These are phyloP conservation scores for Pampusana beccarii DNA, from an alignment of 2,113 vertebrate species.

Conservation along the genomic window DNA sequence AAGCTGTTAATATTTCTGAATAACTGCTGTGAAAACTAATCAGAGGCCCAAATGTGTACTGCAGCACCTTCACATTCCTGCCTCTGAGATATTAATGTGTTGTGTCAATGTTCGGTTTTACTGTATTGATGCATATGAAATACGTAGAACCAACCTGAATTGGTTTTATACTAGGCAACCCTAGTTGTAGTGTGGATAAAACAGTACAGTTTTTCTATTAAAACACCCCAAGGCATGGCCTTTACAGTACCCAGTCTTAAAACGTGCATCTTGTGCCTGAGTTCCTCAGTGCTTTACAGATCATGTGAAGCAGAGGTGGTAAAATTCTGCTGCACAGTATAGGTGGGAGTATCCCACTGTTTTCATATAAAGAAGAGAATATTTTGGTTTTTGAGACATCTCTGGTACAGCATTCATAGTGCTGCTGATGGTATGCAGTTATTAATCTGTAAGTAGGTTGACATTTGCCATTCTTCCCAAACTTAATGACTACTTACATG, in stretches of 20 bases:
- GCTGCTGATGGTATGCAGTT: background rate
- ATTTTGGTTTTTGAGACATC: background rate
- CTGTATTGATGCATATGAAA: background rate
- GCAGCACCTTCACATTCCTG: background rate
- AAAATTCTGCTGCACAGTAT: background rate
- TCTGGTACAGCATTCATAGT: background rate
- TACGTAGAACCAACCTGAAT: background rate
- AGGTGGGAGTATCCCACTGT: background rate
- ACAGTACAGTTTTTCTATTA: background rate
- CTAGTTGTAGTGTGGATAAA: background rate
- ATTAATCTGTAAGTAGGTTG: background rate
- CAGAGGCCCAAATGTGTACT: background rate
- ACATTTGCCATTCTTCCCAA: background rate
- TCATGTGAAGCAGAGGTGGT: background rate
- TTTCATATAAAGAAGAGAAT: background rate
- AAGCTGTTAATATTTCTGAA: constrained; percentile 13
- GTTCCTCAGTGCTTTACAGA: background rate
- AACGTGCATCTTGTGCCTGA: background rate
- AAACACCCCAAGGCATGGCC: background rate
- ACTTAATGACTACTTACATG: background rate
- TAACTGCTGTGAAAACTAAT: background rate
- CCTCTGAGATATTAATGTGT: background rate
- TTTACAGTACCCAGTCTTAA: background rate
- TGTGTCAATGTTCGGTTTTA: background rate
- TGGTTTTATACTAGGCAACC: background rate